Evolutionary conservation across 2,113 vertebrate species (phyloP), one percentile per base, ranked within the genome.

Genomic region (Tupaia chinensis): DNA sequence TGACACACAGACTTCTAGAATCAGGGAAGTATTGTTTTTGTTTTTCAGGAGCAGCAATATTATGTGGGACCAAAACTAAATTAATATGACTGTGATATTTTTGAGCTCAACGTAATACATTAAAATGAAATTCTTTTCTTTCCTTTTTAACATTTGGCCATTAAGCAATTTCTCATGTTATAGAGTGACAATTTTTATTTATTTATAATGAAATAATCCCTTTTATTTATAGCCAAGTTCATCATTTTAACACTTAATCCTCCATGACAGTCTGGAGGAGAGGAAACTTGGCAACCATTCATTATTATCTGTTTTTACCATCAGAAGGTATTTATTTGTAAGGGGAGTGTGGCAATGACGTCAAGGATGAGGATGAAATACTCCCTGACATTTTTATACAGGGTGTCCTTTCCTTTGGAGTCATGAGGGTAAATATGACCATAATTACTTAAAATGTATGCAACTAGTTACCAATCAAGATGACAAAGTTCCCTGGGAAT

Each of bases 271-370:
- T 87, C 93, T 9, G 58, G 89, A 80, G 91, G 91, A 93, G 87
- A 95, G 72, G 89, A 87, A 90, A 85, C 79, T 89, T 97, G 95
- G 94, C 93, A 97, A 89, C 96, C 63, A n/a, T 32, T 96, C 89
- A 96, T 97, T 97, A 93, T 91, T 95, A 73, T 91, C 96, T 95
- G 87, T 92, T 95, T 97, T 97, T 93, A 80, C 85, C 91, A 96
- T 89, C 78, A 74, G 91, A 93, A 90, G 78, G 86, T 83, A 88
- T 94, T 96, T 94, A 94, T 96, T 92, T 97, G 80, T 89, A 74
- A 81, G 53, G 27, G 78, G 66, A 94, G n/a, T 3, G 1, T 93
- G 61, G 91, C 76, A 84, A 0, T 97, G 95, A 97, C 34, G 66
- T 94, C 83, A 98, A 87, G 79, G 87, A 61, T 53, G 73, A 80